These are phyloP conservation scores for Campylomormyrus numenius DNA, from an alignment of 2,113 vertebrate genomes.

Conservation along the genomic window DNA sequence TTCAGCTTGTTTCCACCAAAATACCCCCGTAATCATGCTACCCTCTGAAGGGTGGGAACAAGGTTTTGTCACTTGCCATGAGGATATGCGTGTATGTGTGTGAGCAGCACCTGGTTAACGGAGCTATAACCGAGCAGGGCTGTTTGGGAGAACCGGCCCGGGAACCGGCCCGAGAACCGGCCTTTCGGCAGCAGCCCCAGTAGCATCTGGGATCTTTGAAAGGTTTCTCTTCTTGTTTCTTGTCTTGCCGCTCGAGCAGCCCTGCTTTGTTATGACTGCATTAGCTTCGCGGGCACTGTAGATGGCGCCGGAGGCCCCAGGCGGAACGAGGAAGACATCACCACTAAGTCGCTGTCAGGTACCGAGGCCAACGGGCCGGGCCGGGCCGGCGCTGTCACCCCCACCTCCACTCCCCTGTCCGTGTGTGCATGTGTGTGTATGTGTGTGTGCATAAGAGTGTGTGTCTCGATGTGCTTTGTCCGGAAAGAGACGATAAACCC, in stretches of 20 bases:
- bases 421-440: slow-evolving; percentile 17
- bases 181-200: slow-evolving; percentile 29
- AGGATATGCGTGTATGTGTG: not conserved
- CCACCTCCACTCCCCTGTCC: slow-evolving; percentile 31
- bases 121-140: slow-evolving; percentile 58
- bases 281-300: slow-evolving; percentile 64
- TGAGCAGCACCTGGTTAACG: slow-evolving; percentile 37
- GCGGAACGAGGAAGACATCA: slow-evolving; percentile 52
- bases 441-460: not conserved
- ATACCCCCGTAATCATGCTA: not conserved
- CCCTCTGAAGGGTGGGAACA: not conserved
- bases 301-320: slow-evolving; percentile 56
- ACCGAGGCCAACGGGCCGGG: slow-evolving; percentile 38
- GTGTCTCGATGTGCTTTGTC: not conserved
- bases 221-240: slow-evolving; percentile 30
- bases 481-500: not conserved
- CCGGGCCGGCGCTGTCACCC: slow-evolving; percentile 26
- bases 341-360: slow-evolving; percentile 64
- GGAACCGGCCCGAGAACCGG: not conserved
- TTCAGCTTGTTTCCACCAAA: not conserved
- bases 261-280: slow-evolving; percentile 74
- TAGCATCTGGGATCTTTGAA: slow-evolving; percentile 24
- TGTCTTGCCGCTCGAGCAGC: slow-evolving; percentile 55
- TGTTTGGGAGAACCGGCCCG: slow-evolving; percentile 46
- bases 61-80: not conserved